A percentile compares a stretch with the other conserved stretches of the same genome.
These are phyloP conservation scores for Halcyon senegalensis DNA, from an alignment of 2,113 vertebrate species.

Conservation along the genomic window DNA sequence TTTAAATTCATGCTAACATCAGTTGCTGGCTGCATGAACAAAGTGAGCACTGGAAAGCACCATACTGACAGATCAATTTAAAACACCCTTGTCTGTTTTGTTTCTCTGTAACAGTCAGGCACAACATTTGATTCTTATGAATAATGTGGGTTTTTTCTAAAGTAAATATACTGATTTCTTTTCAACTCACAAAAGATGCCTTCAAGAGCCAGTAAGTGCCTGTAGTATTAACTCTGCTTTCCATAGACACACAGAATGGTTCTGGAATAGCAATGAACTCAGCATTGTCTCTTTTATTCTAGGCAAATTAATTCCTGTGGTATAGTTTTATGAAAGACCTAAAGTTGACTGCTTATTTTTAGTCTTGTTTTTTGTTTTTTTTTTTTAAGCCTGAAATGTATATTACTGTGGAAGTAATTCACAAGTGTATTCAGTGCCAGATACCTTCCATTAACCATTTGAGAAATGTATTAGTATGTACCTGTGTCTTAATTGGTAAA, in stretches of 20 bases:
- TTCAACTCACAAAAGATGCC: not conserved
- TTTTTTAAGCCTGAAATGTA: not conserved
- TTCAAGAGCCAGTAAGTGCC: not conserved
- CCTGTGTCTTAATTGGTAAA: slow-evolving; percentile 15
- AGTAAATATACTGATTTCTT: slow-evolving; percentile 42
- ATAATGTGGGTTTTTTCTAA: slow-evolving; percentile 33
- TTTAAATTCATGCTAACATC: slow-evolving; percentile 63
- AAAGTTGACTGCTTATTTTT: not conserved
- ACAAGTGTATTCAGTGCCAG: not conserved
- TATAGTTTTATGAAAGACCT: slow-evolving; percentile 14
- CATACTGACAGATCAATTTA: slow-evolving; percentile 57
- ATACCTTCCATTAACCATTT: not conserved
- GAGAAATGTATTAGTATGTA: slow-evolving; percentile 25
- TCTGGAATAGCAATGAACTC: slow-evolving; percentile 46
- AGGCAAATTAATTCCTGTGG: slow-evolving; percentile 31
- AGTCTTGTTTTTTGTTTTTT: not conserved
- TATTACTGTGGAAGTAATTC: not conserved
- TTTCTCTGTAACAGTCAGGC: slow-evolving; percentile 11
- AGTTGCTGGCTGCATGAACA: slow-evolving; percentile 37
- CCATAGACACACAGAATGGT: not conserved
- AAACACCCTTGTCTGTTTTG: slow-evolving; percentile 41
- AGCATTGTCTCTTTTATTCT: slow-evolving; percentile 1
- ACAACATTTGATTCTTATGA: slow-evolving; percentile 37
- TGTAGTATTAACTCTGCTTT: slow-evolving; percentile 6
- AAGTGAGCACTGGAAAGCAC: slow-evolving; percentile 36